These are phyloP conservation scores for Drosophila lacertosa DNA, from an alignment of 1,140 invertebrate genomes.

Conservation along the genomic window DNA sequence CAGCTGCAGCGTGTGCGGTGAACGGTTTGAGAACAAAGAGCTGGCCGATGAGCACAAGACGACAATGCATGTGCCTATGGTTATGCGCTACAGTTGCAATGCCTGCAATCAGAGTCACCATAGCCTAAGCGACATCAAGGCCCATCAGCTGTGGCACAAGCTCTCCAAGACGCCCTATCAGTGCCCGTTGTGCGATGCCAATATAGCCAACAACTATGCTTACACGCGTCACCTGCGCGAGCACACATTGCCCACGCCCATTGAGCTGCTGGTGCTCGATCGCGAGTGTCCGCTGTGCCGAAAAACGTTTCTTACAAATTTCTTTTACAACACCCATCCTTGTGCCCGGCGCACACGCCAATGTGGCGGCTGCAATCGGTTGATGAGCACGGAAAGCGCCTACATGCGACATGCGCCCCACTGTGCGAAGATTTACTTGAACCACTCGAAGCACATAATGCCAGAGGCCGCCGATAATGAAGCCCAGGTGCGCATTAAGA, in stretches of 20 bases:
- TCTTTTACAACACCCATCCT: slow-evolving; percentile 75
- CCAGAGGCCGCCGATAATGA: slow-evolving; percentile 56
- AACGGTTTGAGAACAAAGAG: slow-evolving; percentile 66
- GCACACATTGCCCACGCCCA: slow-evolving; percentile 52
- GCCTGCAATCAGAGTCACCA: slow-evolving; percentile 74
- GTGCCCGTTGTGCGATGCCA: slow-evolving; percentile 64
- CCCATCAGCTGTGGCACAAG: slow-evolving; percentile 82
- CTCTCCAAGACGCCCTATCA: slow-evolving; percentile 77
- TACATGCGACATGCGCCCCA: slow-evolving; percentile 68
- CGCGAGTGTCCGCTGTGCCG: slow-evolving; percentile 74
- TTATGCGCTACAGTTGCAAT: slow-evolving; percentile 68
- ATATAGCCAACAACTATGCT: slow-evolving; percentile 61
- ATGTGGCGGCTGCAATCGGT: slow-evolving; percentile 72
- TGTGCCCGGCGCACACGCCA: slow-evolving; percentile 70
- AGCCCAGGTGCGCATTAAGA: slow-evolving; percentile 67
- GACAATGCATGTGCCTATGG: slow-evolving; percentile 54
- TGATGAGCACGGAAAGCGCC: slow-evolving; percentile 50
- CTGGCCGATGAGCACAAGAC: slow-evolving; percentile 60
- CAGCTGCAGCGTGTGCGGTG: slow-evolving; percentile 65
- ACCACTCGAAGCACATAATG: slow-evolving; percentile 71
- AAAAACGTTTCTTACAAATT: slow-evolving; percentile 73
- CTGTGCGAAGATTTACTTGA: slow-evolving; percentile 72
- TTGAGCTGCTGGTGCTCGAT: slow-evolving; percentile 61
- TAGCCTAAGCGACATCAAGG: slow-evolving; percentile 68
- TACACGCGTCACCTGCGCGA: slow-evolving; percentile 67